Conservation (phyloP, 1,140 invertebrate species). For the Trachymyrmex cornetzi region DNA sequence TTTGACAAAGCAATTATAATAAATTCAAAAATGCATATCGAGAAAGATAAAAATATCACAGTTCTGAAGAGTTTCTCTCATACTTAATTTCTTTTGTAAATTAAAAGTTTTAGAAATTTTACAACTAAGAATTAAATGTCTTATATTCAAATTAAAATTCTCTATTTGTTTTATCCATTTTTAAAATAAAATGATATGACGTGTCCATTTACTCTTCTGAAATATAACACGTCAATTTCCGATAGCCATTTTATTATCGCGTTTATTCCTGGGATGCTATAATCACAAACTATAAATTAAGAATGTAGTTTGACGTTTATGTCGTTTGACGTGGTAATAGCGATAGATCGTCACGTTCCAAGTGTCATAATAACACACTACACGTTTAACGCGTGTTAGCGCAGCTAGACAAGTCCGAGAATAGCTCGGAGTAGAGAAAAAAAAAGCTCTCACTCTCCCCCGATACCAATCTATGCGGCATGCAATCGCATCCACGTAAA, state of each 20-base stretch:
- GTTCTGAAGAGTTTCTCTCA: neutral
- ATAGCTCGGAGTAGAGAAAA: neutral
- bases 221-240: neutral
- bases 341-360: constrained; percentile 7
- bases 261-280: neutral
- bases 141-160: neutral
- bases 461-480: constrained; percentile 9
- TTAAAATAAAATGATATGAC: neutral
- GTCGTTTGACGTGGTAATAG: constrained; percentile 3
- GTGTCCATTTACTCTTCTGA: neutral
- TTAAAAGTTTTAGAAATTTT: neutral
- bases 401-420: neutral
- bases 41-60: neutral
- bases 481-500: constrained; percentile 37
- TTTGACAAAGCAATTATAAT: too few species aligned
- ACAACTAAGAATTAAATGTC: neutral
- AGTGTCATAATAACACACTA: constrained; percentile 24
- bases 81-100: neutral
- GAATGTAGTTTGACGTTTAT: constrained; percentile 11
- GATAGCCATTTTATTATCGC: neutral
- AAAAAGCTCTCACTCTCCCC: constrained; percentile 6
- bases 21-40: too few species aligned
- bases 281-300: constrained; percentile 27
- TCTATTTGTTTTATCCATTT: neutral
- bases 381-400: neutral